Percentiles rank a stretch among this genome's conserved stretches.
phyloP scores from a whole-genome alignment of 2,888 invertebrate genomes.

The Papilio protenor region DNA sequence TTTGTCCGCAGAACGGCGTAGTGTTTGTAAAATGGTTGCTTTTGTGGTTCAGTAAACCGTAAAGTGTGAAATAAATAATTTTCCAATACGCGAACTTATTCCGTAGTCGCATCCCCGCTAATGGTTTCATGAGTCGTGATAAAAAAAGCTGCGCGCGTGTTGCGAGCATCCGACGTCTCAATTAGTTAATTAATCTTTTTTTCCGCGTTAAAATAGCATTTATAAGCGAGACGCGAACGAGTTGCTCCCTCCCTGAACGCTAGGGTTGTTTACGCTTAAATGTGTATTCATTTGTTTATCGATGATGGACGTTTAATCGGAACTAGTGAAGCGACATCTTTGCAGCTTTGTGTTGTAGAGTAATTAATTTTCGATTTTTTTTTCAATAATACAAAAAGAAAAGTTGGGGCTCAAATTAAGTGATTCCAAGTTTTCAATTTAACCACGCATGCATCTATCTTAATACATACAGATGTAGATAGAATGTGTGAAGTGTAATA shows the following conservation, averaged over 20 bases:
- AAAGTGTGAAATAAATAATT: conserved; percentile 45
- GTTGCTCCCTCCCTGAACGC: conserved; percentile 71
- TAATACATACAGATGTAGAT: not conserved
- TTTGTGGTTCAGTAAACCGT: conserved; percentile 41
- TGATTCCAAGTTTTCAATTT: not conserved
- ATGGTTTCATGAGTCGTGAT: conserved; percentile 42
- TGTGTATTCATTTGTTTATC: conserved; percentile 26
- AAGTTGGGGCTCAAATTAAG: not conserved
- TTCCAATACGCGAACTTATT: conserved; percentile 44
- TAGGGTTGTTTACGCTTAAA: conserved; percentile 64
- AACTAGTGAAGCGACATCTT: conserved; percentile 17
- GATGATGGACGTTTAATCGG: conserved; percentile 29
- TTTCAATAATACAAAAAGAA: not conserved
- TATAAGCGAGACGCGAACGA: conserved; percentile 79
- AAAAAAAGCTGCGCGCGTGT: conserved; percentile 43
- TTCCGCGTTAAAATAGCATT: conserved; percentile 83
- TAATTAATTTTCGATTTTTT: conserved; percentile 24
- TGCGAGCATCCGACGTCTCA: conserved; percentile 69
- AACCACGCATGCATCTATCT: not conserved
- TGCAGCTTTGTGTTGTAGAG: conserved; percentile 9
- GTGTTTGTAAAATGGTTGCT: conserved; percentile 42
- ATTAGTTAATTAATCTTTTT: conserved; percentile 85
- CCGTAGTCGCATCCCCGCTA: conserved; percentile 38
- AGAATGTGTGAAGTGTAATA: not conserved
- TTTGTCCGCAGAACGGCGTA: conserved; percentile 32